Evolutionary conservation across 2,113 vertebrate genomes (phyloP).

Genomic region (Phyllopteryx taeniolatus): DNA sequence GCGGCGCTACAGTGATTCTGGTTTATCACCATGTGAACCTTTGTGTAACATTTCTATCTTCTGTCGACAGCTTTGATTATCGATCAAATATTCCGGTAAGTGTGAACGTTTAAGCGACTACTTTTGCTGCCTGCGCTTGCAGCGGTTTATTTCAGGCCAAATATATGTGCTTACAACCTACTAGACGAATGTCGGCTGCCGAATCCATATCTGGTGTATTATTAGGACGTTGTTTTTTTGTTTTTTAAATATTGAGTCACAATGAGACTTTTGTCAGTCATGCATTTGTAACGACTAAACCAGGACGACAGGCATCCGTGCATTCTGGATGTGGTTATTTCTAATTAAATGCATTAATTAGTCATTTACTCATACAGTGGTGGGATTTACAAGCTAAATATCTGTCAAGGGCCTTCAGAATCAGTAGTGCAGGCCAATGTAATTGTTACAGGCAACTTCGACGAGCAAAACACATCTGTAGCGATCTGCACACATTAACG

Average conservation of each 20-base stretch:
- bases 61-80: background rate
- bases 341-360: background rate
- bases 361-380: background rate
- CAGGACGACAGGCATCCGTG: background rate
- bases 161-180: background rate
- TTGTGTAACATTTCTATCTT: background rate
- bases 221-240: background rate
- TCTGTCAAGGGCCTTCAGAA: background rate
- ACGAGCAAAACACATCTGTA: too few species aligned
- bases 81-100: background rate
- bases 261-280: background rate
- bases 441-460: background rate
- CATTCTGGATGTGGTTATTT: background rate
- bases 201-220: background rate
- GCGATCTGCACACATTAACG: too few species aligned
- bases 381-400: background rate
- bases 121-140: background rate
- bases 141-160: background rate
- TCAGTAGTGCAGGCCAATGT: background rate
- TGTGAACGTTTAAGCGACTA: background rate
- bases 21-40: constrained; percentile 23
- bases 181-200: background rate
- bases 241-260: background rate
- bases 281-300: too few species aligned
- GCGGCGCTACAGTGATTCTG: background rate